Evolutionary conservation across 2,888 invertebrate species (phyloP).

Genomic region (Drosophila diplacantha): DNA sequence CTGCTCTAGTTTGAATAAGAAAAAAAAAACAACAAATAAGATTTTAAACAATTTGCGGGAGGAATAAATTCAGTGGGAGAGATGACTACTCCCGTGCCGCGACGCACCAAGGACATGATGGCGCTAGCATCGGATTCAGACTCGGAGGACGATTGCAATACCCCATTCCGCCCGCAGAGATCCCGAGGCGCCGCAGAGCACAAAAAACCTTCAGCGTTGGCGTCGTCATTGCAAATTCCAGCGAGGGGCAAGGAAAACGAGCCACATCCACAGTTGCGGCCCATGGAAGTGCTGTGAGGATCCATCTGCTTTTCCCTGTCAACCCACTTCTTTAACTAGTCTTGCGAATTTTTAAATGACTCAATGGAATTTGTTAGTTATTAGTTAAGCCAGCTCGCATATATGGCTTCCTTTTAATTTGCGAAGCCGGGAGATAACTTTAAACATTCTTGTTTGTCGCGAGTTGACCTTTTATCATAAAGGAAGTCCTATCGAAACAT

Average conservation of each 20-base stretch:
- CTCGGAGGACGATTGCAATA: conserved; percentile 73
- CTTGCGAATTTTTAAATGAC: neutral
- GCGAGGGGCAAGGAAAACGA: conserved; percentile 54
- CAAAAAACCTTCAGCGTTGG: neutral
- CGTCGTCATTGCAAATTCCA: conserved; percentile 3
- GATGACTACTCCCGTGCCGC: conserved; percentile 72
- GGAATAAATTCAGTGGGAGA: conserved; percentile 20
- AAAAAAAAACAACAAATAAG: conserved; percentile 17
- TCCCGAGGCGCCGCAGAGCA: conserved; percentile 1
- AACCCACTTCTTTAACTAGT: neutral
- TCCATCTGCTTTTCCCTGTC: neutral
- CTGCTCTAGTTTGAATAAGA: conserved; percentile 3
- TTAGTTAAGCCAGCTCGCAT: neutral
- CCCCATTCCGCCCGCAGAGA: conserved; percentile 57
- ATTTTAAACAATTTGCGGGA: conserved; percentile 15
- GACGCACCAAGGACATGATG: conserved; percentile 74
- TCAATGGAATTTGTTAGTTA: neutral
- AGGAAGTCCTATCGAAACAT: neutral
- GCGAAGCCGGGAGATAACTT: neutral
- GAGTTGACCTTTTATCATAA: neutral
- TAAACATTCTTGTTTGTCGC: neutral
- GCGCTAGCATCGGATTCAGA: conserved; percentile 74
- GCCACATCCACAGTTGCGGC: conserved; percentile 2
- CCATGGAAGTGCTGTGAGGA: conserved; percentile 25
- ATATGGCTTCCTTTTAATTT: conserved; percentile 1